Percentiles rank a stretch among this genome's conserved stretches.
Evolutionary conservation across 1,140 invertebrate species (phyloP).

Genomic region (Cheumatopsyche charites): DNA sequence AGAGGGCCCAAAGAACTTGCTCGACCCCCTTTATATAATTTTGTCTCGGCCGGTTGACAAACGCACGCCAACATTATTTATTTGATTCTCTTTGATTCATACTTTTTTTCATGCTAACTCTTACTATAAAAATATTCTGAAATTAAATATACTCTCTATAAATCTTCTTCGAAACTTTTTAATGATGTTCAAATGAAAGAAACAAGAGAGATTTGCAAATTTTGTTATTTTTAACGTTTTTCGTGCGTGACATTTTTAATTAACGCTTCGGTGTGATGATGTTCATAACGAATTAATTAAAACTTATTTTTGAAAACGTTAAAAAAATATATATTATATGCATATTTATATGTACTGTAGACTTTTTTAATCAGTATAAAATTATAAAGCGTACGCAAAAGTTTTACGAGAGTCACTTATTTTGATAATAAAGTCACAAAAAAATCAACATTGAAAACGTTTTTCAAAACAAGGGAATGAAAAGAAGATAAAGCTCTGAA

Average conservation of each 20-base stretch:
- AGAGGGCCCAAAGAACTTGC: conserved; percentile 59
- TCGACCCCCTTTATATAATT: conserved; percentile 60
- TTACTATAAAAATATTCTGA: conserved; percentile 10
- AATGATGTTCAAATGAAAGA: not conserved
- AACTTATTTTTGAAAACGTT: conserved; percentile 4
- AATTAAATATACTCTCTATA: not conserved
- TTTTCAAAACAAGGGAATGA: not conserved
- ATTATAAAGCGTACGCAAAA: too few species aligned
- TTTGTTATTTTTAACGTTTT: not conserved
- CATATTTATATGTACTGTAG: too few species aligned
- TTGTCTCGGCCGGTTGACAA: conserved; percentile 65
- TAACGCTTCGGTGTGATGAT: not conserved
- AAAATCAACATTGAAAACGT: too few species aligned
- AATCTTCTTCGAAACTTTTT: too few species aligned
- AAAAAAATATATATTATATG: not conserved
- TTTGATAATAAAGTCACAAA: too few species aligned
- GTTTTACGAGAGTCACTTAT: too few species aligned
- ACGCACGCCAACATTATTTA: conserved; percentile 65
- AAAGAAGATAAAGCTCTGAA: too few species aligned
- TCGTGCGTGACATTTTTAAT: conserved; percentile 17
- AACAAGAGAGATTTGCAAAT: not conserved
- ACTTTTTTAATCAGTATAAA: too few species aligned
- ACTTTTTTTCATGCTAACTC: conserved; percentile 5
- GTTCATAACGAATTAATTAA: not conserved
- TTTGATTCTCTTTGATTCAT: not conserved